Base-by-base conservation (phyloP, 1,140 invertebrate genomes). In the Piezodorus guildinii region DNA sequence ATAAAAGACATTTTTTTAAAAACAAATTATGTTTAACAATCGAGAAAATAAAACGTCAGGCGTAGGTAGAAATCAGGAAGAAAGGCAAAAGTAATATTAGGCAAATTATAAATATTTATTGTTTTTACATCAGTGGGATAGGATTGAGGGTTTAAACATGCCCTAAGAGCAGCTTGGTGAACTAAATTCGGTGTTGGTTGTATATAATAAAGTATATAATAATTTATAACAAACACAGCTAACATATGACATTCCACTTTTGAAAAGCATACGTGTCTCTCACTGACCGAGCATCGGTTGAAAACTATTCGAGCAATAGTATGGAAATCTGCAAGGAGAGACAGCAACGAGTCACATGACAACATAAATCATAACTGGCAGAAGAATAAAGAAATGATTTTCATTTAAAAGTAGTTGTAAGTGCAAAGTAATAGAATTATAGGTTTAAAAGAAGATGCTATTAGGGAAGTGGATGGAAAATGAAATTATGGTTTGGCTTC, bases 251-350 rank as follows among this genome's bases (percentile, higher is more conserved):
- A 66, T 62, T 62, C 51, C 54, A 58, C 27, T 65, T 51, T 52
- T 66, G 58, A 59, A 66, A 60, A 61, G 62, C 62, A 66, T 63
- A 66, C 62, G 62, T 66, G 65, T 66, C 64, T 65, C 64, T 66
- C 65, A 68, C 67, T 68, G 67, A 68, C 67, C 67, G 65, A 66
- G 62, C 62, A 66, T 64, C 62, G 62, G 62, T 60, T 78, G 78
- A 83, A 84, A 80, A 84, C 78, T 76, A 81, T 81, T 77, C 79
- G 78, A 78, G 83, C 81, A 80, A 84, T 80, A 75, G 80, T 79
- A 78, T 80, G 82, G 81, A 84, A 84, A 83, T 84, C 83, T 84
- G 83, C 76, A 83, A 84, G 77, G 77, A 77, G 79, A 80, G 68
- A 76, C 52, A 56, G 66, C 43, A 64, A 45, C 25, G 63, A 46